Percentiles rank a stretch among this genome's conserved stretches.
Conservation (phyloP, 1,140 invertebrate species). For the Palaemon carinicauda region DNA sequence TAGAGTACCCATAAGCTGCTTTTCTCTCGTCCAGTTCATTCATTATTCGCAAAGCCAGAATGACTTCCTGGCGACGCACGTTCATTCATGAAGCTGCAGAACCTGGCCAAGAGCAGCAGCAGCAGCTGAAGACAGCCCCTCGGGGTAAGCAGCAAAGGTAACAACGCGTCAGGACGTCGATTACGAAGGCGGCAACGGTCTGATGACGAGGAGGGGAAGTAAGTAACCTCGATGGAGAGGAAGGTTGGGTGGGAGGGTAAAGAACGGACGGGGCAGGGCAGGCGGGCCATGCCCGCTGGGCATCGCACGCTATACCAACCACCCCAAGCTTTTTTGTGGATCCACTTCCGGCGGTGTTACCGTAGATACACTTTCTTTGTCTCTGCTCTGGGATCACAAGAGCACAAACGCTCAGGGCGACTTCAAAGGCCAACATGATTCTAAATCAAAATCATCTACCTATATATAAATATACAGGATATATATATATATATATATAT, state of each 20-base stretch:
- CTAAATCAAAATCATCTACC: too few relatives aligned
- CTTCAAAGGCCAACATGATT: too few relatives aligned
- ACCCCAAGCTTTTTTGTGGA: constrained; percentile 21
- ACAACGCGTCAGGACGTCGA: background rate
- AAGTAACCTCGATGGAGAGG: background rate
- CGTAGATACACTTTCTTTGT: constrained; percentile 43
- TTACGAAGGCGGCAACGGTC: background rate
- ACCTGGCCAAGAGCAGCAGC: too few relatives aligned
- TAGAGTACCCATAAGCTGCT: too few relatives aligned
- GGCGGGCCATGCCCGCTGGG: constrained; percentile 28
- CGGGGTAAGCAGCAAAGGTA: background rate
- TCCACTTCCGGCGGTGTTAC: constrained; percentile 19
- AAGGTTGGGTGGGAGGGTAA: background rate
- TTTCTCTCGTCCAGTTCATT: too few relatives aligned
- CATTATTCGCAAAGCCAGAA: too few relatives aligned
- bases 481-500: too few relatives aligned
- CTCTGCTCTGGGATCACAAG: background rate
- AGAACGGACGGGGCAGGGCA: background rate
- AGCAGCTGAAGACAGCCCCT: too few relatives aligned
- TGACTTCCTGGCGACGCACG: too few relatives aligned
- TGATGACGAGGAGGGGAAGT: background rate
- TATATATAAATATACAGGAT: too few relatives aligned
- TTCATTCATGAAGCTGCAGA: too few relatives aligned
- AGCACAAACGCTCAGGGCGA: background rate
- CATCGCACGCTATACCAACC: constrained; percentile 17